Percentiles rank a stretch among this genome's conserved stretches.
Conservation (phyloP, 2,113 vertebrate genomes). For the Diadophis punctatus region DNA sequence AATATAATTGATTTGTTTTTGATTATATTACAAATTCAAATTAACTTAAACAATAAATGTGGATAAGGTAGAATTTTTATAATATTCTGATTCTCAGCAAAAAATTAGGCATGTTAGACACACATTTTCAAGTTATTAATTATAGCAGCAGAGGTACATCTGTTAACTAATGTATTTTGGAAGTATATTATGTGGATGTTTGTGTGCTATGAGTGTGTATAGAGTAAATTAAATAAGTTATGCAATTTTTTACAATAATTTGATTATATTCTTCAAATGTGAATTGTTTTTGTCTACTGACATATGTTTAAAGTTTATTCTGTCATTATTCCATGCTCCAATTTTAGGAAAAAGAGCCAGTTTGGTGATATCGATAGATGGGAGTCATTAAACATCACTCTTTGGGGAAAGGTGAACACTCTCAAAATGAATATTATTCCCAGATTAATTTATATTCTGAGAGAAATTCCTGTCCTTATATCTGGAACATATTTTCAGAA, state of each 20-base stretch:
- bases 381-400: neutral
- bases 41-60: conserved; percentile 72
- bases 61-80: conserved; percentile 59
- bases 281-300: neutral
- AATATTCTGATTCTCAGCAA: conserved; percentile 56
- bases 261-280: neutral
- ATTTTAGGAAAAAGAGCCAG: neutral
- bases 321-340: neutral
- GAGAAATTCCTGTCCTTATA: neutral
- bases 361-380: neutral
- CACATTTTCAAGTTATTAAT: neutral
- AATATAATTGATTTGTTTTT: conserved; percentile 77
- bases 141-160: neutral
- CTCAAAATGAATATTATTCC: neutral
- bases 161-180: conserved; percentile 21
- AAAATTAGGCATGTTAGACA: conserved; percentile 40
- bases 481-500: neutral
- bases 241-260: neutral
- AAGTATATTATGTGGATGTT: neutral
- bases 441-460: neutral
- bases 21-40: conserved; percentile 73
- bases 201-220: neutral
- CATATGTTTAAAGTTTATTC: neutral
- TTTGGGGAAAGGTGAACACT: neutral
- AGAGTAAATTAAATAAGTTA: neutral